Percentiles rank a stretch among this genome's conserved stretches.
Evolutionary conservation across 2,113 vertebrate genomes (phyloP).

Genomic region (Cyrtonyx montezumae): DNA sequence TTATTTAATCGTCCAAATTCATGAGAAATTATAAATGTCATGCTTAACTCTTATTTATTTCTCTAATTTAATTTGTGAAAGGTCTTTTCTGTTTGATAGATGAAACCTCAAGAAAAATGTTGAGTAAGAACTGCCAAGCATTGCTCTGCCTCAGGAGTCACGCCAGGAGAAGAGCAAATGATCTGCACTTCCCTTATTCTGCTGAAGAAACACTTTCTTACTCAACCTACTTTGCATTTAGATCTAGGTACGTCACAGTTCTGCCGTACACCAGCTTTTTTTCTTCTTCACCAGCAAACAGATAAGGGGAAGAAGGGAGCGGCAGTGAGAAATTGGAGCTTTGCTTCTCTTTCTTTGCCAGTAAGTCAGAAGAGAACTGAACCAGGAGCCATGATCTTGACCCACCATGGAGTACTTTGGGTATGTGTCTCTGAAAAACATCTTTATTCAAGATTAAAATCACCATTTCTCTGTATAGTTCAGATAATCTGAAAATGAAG

Average conservation of each 20-base stretch:
- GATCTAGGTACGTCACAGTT: neutral
- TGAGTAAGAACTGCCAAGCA: neutral
- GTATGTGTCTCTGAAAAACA: neutral
- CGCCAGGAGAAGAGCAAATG: neutral
- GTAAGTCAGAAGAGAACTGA: neutral
- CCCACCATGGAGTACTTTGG: neutral
- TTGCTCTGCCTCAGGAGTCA: neutral
- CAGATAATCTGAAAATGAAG: neutral
- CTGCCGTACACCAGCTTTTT: neutral
- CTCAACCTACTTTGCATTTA: neutral
- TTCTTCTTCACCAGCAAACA: neutral
- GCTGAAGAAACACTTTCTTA: neutral
- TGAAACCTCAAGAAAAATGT: neutral
- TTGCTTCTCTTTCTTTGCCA: neutral
- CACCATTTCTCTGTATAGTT: neutral
- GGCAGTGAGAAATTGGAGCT: fast-evolving
- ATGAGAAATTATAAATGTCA: neutral
- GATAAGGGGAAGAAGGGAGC: neutral
- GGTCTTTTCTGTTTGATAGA: neutral
- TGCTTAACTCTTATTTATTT: neutral
- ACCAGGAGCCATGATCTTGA: neutral
- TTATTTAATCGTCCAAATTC: neutral
- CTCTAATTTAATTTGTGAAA: neutral
- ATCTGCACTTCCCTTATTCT: neutral
- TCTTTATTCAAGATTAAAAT: neutral